phyloP scores from a whole-genome alignment of 1,140 invertebrate species.

The Nasonia giraulti region DNA sequence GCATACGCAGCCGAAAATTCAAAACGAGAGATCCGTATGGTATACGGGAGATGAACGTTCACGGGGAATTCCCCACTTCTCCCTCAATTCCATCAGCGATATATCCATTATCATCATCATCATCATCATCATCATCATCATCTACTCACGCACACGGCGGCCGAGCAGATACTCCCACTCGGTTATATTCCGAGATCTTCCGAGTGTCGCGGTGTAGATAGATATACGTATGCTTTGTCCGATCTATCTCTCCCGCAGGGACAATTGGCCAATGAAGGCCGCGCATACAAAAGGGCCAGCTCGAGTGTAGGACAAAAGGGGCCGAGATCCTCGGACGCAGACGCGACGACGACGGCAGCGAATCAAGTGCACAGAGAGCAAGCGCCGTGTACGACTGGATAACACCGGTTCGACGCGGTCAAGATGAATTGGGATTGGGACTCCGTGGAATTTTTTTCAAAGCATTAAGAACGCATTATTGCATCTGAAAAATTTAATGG shows the following conservation, averaged over 20 bases:
- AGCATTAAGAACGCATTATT: too few species aligned
- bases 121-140: too few species aligned
- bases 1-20: too few species aligned
- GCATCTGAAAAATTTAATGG: too few species aligned
- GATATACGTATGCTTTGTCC: neutral
- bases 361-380: neutral
- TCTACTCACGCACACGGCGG: too few species aligned
- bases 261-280: conserved; percentile 56
- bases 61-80: neutral
- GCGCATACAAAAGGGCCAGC: conserved; percentile 53
- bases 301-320: conserved; percentile 22
- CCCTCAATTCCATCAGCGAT: too few species aligned
- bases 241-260: neutral
- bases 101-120: too few species aligned
- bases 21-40: too few species aligned
- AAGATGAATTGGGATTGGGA: too few species aligned
- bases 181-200: neutral
- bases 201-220: too few species aligned
- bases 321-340: neutral
- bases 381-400: neutral
- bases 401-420: neutral
- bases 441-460: neutral
- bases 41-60: neutral
- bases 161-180: too few species aligned
- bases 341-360: too few species aligned